Evolutionary conservation across 2,113 vertebrate species (phyloP).

Genomic region (Trogon surrucura): DNA sequence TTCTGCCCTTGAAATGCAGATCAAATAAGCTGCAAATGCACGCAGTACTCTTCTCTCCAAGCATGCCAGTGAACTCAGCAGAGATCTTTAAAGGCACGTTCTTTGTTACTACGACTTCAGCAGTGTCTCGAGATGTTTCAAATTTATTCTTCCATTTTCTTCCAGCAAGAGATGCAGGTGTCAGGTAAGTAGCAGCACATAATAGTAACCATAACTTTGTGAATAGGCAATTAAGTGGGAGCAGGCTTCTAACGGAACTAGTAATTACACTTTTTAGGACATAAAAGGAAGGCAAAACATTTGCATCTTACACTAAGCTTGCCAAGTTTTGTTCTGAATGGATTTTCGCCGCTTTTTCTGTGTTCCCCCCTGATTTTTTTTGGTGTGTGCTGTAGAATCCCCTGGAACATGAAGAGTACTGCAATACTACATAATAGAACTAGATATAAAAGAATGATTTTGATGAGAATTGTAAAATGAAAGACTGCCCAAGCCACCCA

Average conservation of each 20-base stretch:
- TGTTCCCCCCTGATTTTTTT: neutral
- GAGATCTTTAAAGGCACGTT: neutral
- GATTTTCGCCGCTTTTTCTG: neutral
- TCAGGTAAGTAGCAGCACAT: neutral
- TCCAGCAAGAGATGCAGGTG: neutral
- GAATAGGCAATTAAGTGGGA: neutral
- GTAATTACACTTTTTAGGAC: neutral
- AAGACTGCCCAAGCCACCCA: neutral
- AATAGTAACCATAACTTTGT: neutral
- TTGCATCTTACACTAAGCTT: neutral
- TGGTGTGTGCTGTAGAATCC: neutral
- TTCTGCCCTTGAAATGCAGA: neutral
- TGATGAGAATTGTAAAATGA: neutral
- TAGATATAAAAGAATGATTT: neutral
- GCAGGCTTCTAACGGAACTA: neutral
- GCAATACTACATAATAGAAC: accelerated
- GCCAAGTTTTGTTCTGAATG: neutral
- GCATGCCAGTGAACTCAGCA: neutral
- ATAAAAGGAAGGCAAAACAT: neutral
- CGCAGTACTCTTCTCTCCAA: neutral
- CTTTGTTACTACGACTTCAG: neutral
- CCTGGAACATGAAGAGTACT: neutral
- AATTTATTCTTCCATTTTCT: neutral
- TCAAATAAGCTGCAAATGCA: neutral
- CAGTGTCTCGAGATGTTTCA: neutral